Evolutionary conservation across 2,888 invertebrate genomes (phyloP), one percentile per base, ranked within the genome.

Genomic region (Ramazzottius varieornatus): DNA sequence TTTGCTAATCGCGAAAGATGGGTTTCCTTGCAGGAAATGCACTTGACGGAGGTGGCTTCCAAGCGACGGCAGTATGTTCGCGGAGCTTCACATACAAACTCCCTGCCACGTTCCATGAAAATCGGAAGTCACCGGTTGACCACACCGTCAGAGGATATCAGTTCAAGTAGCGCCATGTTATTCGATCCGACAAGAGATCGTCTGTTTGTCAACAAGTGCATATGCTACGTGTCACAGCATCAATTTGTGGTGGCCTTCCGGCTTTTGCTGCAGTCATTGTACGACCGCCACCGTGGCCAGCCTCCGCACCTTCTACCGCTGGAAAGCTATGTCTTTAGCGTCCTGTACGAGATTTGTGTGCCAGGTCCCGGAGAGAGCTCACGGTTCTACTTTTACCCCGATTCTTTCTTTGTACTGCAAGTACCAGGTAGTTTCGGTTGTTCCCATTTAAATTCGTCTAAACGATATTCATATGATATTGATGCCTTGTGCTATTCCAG

Each of bases 151-250:
- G 33, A 67, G 68, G 32, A 69, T 24, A 40, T 71, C 67, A 67
- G 68, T 29, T 66, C 68, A 2, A 72, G 73, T 66, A 68, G 73
- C 33, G 70, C 72, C 2, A 71, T 73, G 29, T 72, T 74, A 75
- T 96, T 90, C 78, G 92, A 94, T 78, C 84, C 88, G 73, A 83
- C 85, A 76, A 89, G 89, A 81, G 94, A 96, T 80, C 86, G 86
- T 77, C 81, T 98, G 69, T 90, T 84, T 79, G 94, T 93, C 73
- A 86, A 91, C 71, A 96, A 96, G 81, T 87, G 88, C 77, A 86
- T 98, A 75, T 87, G 87, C 70, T 82, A 96, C 68, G 84, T 94
- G 72, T 88, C 89, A 73, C 89, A 89, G 76, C 83, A 86, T 71
- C 89, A 94, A 33, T 89, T 90, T 77, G 85, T 91, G 20, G 67